Evolutionary conservation across 1,140 invertebrate genomes (phyloP).

Genomic region (Arctopsyche grandis): DNA sequence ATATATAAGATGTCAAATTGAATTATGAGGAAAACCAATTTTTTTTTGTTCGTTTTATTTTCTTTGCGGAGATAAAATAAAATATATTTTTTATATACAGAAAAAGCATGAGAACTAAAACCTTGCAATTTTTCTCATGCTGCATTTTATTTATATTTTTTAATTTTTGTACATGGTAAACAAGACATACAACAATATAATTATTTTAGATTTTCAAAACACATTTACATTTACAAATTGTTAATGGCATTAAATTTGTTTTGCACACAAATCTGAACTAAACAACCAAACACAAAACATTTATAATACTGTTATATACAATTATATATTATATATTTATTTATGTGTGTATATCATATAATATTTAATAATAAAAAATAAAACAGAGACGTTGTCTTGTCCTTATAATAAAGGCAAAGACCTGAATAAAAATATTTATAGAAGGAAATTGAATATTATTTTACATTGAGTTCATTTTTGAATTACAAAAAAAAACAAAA

Average conservation of each 20-base stretch:
- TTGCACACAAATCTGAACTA: conserved; percentile 30
- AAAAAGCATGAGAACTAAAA: conserved; percentile 54
- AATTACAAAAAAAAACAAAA: not conserved
- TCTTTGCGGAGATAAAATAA: not conserved
- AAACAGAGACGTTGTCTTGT: conserved; percentile 7
- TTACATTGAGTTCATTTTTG: not conserved
- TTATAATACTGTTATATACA: conserved; percentile 38
- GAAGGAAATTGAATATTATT: not conserved
- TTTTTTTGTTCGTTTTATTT: not conserved
- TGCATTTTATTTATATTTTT: conserved; percentile 50
- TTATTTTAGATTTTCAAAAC: conserved; percentile 18
- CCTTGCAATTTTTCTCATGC: conserved; percentile 51
- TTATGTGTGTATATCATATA: conserved; percentile 3
- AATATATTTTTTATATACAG: conserved; percentile 40
- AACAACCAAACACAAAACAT: conserved; percentile 36
- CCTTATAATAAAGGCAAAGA: conserved; percentile 22
- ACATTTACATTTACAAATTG: conserved; percentile 40
- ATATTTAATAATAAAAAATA: not conserved
- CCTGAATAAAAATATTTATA: conserved; percentile 13
- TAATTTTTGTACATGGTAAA: conserved; percentile 48
- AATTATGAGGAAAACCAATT: not conserved
- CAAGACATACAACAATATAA: conserved; percentile 37
- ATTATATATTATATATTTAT: conserved; percentile 34
- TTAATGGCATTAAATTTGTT: conserved; percentile 26
- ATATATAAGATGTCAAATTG: not conserved